Evolutionary conservation across 2,888 invertebrate species (phyloP).

Genomic region (Epiperipatus broadwayi): DNA sequence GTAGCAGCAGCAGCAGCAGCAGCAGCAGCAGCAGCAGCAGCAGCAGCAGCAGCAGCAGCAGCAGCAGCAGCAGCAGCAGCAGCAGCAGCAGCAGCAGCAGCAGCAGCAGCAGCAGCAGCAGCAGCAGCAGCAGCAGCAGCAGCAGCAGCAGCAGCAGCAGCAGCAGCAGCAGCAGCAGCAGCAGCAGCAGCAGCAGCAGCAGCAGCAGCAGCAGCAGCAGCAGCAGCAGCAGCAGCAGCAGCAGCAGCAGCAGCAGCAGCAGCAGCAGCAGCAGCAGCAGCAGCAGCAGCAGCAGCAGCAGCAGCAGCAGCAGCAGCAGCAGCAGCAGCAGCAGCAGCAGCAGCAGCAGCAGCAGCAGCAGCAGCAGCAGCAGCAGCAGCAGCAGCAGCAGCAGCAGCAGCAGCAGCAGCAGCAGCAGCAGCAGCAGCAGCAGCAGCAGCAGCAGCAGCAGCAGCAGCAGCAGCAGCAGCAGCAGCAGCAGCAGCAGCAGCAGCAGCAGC

Average conservation of each 20-base stretch:
- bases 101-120: conserved; percentile 3
- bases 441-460: conserved; percentile 1
- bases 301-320: conserved; percentile 1
- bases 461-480: conserved; percentile 4
- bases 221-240: conserved; percentile 4
- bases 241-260: conserved; percentile 1
- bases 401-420: conserved; percentile 5
- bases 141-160: conserved; percentile 1
- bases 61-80: not conserved
- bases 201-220: conserved; percentile 1
- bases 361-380: conserved; percentile 1
- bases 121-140: conserved; percentile 1
- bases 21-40: conserved; percentile 4
- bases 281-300: conserved; percentile 3
- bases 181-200: conserved; percentile 1
- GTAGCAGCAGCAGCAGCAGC: not conserved
- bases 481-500: conserved; percentile 1
- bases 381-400: conserved; percentile 1
- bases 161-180: conserved; percentile 3
- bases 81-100: conserved; percentile 1
- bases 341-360: conserved; percentile 3
- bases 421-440: conserved; percentile 1
- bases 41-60: not conserved
- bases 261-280: conserved; percentile 1
- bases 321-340: conserved; percentile 1